Conservation (phyloP, 2,888 invertebrate genomes). For the Schizaphis graminum region DNA sequence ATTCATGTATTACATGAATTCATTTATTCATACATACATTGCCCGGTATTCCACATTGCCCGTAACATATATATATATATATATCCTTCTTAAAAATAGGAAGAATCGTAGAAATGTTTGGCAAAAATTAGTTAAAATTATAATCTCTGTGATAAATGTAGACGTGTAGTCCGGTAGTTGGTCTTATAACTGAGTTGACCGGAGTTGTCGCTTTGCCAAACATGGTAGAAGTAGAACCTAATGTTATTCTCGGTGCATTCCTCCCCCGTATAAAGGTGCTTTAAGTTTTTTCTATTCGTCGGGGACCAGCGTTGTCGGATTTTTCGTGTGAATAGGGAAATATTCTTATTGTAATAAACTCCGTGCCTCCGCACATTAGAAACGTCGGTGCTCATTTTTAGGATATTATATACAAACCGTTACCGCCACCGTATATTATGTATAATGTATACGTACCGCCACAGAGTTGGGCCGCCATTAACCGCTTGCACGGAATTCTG, state of each 20-base stretch:
- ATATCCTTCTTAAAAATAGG: conserved; percentile 22
- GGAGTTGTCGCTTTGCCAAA: conserved; percentile 52
- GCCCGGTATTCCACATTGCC: too few relatives aligned
- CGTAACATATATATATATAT: neutral
- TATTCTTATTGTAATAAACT: conserved; percentile 20
- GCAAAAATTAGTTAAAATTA: conserved; percentile 39
- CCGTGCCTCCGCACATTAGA: neutral
- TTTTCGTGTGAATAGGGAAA: neutral
- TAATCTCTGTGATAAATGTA: conserved; percentile 21
- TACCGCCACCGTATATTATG: neutral
- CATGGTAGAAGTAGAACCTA: conserved; percentile 13
- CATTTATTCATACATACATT: too few relatives aligned
- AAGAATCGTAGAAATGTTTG: conserved; percentile 23
- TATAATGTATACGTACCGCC: conserved; percentile 9
- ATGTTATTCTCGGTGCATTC: conserved; percentile 45
- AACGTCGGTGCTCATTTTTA: conserved; percentile 26
- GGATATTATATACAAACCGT: conserved; percentile 33
- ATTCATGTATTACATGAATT: too few relatives aligned
- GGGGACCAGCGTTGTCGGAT: neutral
- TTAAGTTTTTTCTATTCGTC: conserved; percentile 15
- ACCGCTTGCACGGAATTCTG: conserved; percentile 62
- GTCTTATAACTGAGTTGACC: conserved; percentile 13
- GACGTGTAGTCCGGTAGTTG: neutral
- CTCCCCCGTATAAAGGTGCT: neutral
- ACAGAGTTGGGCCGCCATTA: conserved; percentile 36